These are phyloP conservation scores for Myotis planiceps DNA, from an alignment of 2,797 vertebrate species.

Conservation along the genomic window DNA sequence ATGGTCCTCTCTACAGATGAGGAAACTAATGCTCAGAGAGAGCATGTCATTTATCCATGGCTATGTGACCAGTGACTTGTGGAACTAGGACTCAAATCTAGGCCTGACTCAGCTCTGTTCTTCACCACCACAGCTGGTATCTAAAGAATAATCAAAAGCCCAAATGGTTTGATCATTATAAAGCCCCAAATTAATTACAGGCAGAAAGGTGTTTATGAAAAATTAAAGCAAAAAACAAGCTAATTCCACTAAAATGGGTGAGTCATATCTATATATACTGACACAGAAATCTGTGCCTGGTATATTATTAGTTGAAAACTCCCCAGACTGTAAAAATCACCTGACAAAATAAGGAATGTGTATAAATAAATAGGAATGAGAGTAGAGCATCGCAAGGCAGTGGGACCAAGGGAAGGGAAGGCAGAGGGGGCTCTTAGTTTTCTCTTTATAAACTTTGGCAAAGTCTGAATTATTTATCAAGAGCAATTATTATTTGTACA, in stretches of 20 bases:
- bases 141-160: constrained; percentile 4
- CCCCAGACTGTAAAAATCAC: background rate
- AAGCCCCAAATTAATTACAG: constrained; percentile 16
- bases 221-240: background rate
- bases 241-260: constrained; percentile 16
- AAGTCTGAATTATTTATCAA: background rate
- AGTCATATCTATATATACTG: background rate
- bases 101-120: background rate
- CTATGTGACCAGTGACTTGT: background rate
- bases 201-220: background rate
- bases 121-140: background rate
- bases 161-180: background rate
- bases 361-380: background rate
- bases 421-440: background rate
- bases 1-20: background rate
- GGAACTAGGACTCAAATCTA: background rate
- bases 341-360: background rate
- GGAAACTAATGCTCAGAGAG: background rate
- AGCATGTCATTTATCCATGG: background rate
- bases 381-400: background rate
- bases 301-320: background rate
- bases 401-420: background rate
- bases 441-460: background rate
- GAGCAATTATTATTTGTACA: constrained; percentile 19
- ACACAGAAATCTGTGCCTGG: background rate